Evolutionary conservation across 2,113 vertebrate genomes (phyloP).

Genomic region (Zosterops hypoxanthus): DNA sequence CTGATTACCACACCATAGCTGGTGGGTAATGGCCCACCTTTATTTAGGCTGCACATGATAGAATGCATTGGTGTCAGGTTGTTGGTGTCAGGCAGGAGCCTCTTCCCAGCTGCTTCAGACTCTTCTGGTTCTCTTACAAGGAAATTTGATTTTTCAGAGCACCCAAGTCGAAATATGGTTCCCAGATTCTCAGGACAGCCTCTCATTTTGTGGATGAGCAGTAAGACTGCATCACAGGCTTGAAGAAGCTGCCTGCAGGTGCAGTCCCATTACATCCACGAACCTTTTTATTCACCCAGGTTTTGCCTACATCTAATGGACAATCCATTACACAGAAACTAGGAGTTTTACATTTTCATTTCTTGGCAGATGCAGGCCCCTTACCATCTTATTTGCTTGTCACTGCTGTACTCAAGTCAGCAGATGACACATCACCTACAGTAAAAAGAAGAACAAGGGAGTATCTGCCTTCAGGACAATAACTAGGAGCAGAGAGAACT

Average conservation of each 20-base stretch:
- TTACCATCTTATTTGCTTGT: neutral
- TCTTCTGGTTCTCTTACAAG: neutral
- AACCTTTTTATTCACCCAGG: neutral
- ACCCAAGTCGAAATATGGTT: neutral
- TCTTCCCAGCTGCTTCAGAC: neutral
- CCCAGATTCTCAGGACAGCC: neutral
- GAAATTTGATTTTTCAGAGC: neutral
- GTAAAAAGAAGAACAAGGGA: neutral
- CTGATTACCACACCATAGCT: accelerated
- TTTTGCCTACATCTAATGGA: neutral
- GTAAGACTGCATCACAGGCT: neutral
- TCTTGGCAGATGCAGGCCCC: neutral
- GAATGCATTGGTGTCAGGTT: neutral
- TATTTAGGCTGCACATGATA: neutral
- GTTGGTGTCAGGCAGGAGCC: neutral
- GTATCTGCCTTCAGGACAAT: neutral
- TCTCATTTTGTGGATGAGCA: neutral
- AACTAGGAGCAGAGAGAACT: neutral
- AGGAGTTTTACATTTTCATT: neutral
- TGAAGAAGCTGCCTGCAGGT: neutral
- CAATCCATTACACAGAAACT: neutral
- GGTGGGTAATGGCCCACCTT: accelerated
- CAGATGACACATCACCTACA: neutral
- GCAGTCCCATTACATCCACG: neutral
- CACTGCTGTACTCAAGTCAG: neutral